A percentile compares a stretch with the other conserved stretches of the same genome.
These are phyloP conservation scores for Chelonus insularis DNA, from an alignment of 1,140 invertebrate genomes.

Conservation along the genomic window DNA sequence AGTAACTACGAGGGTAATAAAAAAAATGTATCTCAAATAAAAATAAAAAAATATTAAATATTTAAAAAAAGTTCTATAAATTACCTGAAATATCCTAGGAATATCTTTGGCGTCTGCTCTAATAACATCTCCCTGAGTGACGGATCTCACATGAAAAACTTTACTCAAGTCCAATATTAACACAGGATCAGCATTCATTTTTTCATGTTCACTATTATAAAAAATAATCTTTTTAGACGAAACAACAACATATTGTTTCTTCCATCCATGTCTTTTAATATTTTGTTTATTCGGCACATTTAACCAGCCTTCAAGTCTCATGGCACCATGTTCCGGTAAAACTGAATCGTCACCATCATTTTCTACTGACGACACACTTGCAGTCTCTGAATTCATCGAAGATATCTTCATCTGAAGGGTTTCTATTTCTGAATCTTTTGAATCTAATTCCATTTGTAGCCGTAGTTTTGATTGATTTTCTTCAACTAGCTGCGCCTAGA, in stretches of 20 bases:
- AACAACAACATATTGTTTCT: constrained; percentile 95
- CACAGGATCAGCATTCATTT: constrained; percentile 91
- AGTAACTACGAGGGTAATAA: constrained; percentile 65
- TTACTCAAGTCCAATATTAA: constrained; percentile 96
- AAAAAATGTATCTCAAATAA: constrained; percentile 16
- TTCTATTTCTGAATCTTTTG: constrained; percentile 95
- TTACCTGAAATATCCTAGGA: constrained; percentile 95
- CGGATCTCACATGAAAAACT: constrained; percentile 97
- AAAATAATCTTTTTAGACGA: constrained; percentile 97
- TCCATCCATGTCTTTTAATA: constrained; percentile 93
- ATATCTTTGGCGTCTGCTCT: constrained; percentile 98
- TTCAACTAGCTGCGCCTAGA: constrained; percentile 65
- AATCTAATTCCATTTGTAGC: constrained; percentile 93
- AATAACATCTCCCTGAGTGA: constrained; percentile 98
- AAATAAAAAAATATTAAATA: constrained; percentile 9
- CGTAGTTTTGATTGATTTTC: constrained; percentile 69
- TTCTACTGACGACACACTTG: constrained; percentile 86
- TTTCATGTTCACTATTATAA: constrained; percentile 93
- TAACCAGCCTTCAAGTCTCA: constrained; percentile 89
- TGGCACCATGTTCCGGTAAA: constrained; percentile 53
- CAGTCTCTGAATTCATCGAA: constrained; percentile 80
- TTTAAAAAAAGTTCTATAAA: constrained; percentile 8
- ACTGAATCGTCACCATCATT: constrained; percentile 82
- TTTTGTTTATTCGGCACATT: constrained; percentile 95
- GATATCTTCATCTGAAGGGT: constrained; percentile 82